Base-by-base conservation (phyloP, 2,888 invertebrate genomes). In the Baccha elongata region DNA sequence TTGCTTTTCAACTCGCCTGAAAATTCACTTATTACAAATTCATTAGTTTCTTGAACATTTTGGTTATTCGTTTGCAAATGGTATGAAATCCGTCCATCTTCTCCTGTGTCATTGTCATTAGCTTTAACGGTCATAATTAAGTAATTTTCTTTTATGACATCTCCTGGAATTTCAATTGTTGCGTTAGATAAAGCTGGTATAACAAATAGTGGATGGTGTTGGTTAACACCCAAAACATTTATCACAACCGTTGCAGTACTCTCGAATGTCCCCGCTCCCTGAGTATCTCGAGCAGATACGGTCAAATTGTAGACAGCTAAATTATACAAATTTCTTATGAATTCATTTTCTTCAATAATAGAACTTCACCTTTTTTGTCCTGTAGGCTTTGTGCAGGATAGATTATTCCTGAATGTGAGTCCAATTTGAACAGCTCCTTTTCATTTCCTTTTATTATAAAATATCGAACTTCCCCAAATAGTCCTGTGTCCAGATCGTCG, bases 41-140 rank as follows among this genome's bases (percentile, higher is more conserved):
- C 96, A 8, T 93, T 92, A 0, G 97, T 97, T 89, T 95, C 95
- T 81, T 94, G 95, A 0, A 95, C 93, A 86, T 96, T 95, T 86
- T 93, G 92, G 87, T 95, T 95, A 85, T 89, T 89, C 2, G 87
- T 86, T 91, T 96, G 96, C 76, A 97, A 91, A 88, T 95, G 96
- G 91, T 98, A 98, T 1, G 95, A 95, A 0, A 98, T 93, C 64
- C 94, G 92, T 0, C 97, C 97, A 89, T 96, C 97, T 85, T 95
- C 95, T 1, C 96, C 97, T 0, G 93, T 92, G 88, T 98, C 97
- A 85, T 94, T 93, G 88, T 98, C 98, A 0, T 92, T 92, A 0
- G 98, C 98, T 88, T 94, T 94, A 0, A 97, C 95, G 1, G 95
- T 95, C 88, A 97, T 94, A 79, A 98, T 93, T 3, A 96, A 91